Percentiles rank a stretch among this genome's conserved stretches.
Conservation (phyloP, 1,140 invertebrate species). For the Caenorhabditis elegans region WBcel235 BX284602.5:7889501-7890000, state of each 20-base stretch:
- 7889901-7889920: conserved; percentile 18
- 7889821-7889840: background rate
- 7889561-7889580: conserved; percentile 4
- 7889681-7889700: too few relatives aligned
- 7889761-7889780: too few relatives aligned
- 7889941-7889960: background rate
- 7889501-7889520: background rate
- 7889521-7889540: background rate
- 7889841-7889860: background rate
- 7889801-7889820: background rate
- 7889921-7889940: background rate
- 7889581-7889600: conserved; percentile 9
- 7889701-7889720: too few relatives aligned
- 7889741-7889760: too few relatives aligned
- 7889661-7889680: too few relatives aligned
- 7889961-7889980: background rate
- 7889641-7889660: background rate
- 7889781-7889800: background rate
- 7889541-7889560: background rate
- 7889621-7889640: background rate
- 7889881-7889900: conserved; percentile 14
- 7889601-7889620: background rate
- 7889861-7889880: background rate
- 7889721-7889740: too few relatives aligned
- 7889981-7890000: background rate